Percentiles rank a stretch among this genome's conserved stretches.
These are phyloP conservation scores for Mormyrus proboscirostris DNA, from an alignment of 2,797 vertebrate species.

Conservation along the genomic window DNA sequence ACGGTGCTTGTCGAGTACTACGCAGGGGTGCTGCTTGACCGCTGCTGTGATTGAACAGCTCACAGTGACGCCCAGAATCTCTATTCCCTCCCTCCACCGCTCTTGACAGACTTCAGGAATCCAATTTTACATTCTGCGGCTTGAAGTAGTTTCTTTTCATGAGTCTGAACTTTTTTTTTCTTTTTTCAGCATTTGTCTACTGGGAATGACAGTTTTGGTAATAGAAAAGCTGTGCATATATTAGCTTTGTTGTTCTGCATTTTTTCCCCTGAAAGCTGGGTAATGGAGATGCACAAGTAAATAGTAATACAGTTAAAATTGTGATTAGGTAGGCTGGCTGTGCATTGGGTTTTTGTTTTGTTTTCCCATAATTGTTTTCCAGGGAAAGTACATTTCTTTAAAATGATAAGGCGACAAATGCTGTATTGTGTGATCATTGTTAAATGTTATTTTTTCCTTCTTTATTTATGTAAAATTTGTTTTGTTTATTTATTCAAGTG, in stretches of 20 bases:
- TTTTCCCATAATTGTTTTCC: conserved; percentile 27
- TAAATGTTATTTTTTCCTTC: background rate
- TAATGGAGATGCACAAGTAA: conserved; percentile 31
- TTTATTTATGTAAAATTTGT: background rate
- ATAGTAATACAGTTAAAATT: conserved; percentile 32
- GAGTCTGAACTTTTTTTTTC: conserved; percentile 6
- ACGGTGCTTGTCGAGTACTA: background rate
- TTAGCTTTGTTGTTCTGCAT: conserved; percentile 30
- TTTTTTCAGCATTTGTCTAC: conserved; percentile 12
- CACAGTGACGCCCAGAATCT: conserved; percentile 2
- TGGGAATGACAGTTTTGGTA: conserved; percentile 24
- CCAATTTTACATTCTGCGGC: conserved; percentile 25
- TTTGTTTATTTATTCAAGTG: background rate
- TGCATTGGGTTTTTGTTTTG: conserved; percentile 33
- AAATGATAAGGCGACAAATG: conserved; percentile 27
- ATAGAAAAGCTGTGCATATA: conserved; percentile 25
- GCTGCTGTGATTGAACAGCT: conserved; percentile 22
- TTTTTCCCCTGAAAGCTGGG: conserved; percentile 20
- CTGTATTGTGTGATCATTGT: background rate
- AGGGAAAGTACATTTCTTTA: conserved; percentile 30
- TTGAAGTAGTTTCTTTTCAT: conserved; percentile 15
- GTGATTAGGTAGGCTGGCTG: conserved; percentile 33
- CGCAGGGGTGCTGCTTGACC: conserved; percentile 18
- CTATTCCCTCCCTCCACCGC: conserved; percentile 25
- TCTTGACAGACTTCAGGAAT: conserved; percentile 20